phyloP scores from a whole-genome alignment of 2,888 invertebrate species.

The Deladenus siricidicola region DNA sequence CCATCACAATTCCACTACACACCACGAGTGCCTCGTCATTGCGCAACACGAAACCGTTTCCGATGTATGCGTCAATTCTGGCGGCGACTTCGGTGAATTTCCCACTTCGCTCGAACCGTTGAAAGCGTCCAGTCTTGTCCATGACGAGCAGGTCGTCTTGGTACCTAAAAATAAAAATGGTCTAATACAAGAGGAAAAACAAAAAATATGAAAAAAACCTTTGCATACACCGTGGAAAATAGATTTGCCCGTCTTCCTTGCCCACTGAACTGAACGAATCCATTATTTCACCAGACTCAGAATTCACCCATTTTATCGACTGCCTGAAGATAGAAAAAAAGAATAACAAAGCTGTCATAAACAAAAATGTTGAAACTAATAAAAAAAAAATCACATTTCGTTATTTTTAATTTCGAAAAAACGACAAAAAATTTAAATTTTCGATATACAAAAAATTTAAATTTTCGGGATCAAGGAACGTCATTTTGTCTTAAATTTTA shows the following conservation, averaged over 20 bases:
- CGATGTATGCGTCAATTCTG: constrained; percentile 42
- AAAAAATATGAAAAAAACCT: constrained; percentile 17
- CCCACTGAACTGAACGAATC: constrained; percentile 33
- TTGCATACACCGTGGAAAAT: constrained; percentile 40
- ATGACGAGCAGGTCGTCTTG: constrained; percentile 33
- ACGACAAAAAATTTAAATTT: too few relatives aligned
- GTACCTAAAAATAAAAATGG: constrained; percentile 18
- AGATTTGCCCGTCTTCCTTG: constrained; percentile 40
- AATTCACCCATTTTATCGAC: constrained; percentile 33
- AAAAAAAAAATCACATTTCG: too few relatives aligned
- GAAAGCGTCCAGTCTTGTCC: constrained; percentile 47
- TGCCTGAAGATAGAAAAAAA: constrained; percentile 37
- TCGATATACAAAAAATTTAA: too few relatives aligned
- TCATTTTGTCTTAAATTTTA: too few relatives aligned
- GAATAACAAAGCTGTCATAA: too few relatives aligned
- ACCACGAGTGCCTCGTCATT: constrained; percentile 37
- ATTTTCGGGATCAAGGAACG: too few relatives aligned
- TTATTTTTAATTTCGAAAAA: too few relatives aligned
- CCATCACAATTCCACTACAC: constrained; percentile 42
- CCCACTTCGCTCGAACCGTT: constrained; percentile 32
- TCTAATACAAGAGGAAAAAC: not conserved
- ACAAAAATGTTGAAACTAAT: too few relatives aligned
- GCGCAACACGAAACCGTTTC: constrained; percentile 41
- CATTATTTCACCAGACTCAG: constrained; percentile 23
- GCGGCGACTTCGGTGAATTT: constrained; percentile 30